Conservation (phyloP, 30 jellyfish, hydroid and myxozoan species). For the Chrysaora quinquecirrha region DNA sequence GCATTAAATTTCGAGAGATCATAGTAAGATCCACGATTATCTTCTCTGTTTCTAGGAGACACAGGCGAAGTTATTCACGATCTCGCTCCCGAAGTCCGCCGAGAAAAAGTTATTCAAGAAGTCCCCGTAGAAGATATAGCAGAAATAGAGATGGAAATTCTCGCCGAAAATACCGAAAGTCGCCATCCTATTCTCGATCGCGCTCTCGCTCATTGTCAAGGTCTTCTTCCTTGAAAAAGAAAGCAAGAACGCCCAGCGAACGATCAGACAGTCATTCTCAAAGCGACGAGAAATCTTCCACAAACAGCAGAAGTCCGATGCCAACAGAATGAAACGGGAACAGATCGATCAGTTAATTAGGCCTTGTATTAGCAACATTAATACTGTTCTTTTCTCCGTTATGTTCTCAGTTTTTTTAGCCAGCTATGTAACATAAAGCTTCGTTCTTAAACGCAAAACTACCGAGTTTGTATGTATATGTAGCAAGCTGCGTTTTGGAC, state of each 20-base stretch:
- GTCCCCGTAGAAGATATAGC: constrained; percentile 50
- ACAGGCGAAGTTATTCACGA: constrained; percentile 44
- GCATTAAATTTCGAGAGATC: no score
- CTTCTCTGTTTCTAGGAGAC: no score
- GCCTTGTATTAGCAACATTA: no score
- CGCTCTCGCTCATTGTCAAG: constrained; percentile 49
- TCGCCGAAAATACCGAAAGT: constrained; percentile 6
- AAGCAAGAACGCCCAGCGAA: neutral
- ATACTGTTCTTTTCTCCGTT: no score
- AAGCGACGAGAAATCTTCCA: neutral
- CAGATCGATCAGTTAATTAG: no score
- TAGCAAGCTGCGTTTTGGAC: no score
- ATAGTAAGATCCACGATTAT: no score
- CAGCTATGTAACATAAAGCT: no score
- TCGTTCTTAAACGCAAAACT: no score
- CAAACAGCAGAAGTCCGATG: neutral
- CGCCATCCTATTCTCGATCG: constrained; percentile 50
- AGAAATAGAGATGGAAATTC: neutral
- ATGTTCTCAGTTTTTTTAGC: no score
- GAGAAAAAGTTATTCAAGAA: constrained; percentile 53
- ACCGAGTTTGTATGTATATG: no score
- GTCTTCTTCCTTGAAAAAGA: neutral
- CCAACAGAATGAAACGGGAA: no score
- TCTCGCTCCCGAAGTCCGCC: constrained; percentile 77
- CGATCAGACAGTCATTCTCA: neutral